phyloP scores from a whole-genome alignment of 2,113 vertebrate genomes.

The Apodemus sylvaticus region DNA sequence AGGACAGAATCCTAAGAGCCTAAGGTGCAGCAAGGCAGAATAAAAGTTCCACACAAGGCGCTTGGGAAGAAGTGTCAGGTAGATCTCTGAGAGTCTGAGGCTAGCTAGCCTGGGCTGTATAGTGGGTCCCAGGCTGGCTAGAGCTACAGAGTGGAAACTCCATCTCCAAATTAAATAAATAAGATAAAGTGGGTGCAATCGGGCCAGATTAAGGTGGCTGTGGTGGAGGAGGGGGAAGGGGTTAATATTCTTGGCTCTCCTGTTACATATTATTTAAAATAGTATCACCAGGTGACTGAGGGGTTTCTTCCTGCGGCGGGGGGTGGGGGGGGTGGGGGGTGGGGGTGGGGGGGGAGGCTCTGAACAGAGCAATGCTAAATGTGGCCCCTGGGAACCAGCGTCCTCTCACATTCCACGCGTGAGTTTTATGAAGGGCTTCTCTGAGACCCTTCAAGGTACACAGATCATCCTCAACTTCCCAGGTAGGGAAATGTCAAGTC shows the following conservation, averaged over 20 bases:
- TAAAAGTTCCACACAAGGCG: neutral
- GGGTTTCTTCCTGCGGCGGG: too few relatives aligned
- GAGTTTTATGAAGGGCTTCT: slow-evolving; percentile 27
- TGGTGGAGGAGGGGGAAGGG: neutral
- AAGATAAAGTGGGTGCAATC: neutral
- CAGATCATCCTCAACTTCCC: slow-evolving; percentile 42
- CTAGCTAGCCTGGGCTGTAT: neutral
- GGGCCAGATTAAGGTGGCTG: neutral
- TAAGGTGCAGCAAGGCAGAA: neutral
- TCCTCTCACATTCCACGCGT: slow-evolving; percentile 50
- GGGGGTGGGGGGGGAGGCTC: too few relatives aligned
- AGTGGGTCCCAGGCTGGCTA: neutral
- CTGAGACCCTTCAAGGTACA: neutral
- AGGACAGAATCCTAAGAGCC: neutral
- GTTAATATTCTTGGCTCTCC: neutral
- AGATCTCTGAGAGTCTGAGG: neutral
- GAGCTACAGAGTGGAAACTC: neutral
- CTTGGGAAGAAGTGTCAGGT: neutral
- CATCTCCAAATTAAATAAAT: neutral
- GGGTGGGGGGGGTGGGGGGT: too few relatives aligned
- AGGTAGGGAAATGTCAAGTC: slow-evolving; percentile 56
- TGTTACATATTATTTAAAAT: neutral
- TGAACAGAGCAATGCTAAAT: neutral
- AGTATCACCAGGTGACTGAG: neutral
- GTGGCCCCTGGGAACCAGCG: neutral